phyloP scores from a whole-genome alignment of 2,797 vertebrate species.

The Chrysocyon brachyurus region DNA sequence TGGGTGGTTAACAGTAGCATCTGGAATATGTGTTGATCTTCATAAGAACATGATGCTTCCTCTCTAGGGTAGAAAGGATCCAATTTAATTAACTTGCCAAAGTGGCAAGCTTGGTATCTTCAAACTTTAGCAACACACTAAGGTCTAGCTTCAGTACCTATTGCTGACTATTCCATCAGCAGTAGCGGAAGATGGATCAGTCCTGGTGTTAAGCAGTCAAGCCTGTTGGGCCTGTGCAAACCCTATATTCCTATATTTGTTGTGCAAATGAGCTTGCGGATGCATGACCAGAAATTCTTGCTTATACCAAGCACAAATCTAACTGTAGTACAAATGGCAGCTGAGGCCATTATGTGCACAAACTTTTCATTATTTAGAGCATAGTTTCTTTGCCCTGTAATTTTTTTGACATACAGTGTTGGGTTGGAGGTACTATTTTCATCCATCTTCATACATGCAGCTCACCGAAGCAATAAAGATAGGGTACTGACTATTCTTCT shows the following conservation, averaged over 20 bases:
- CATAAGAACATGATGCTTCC: neutral
- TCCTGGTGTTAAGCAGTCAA: neutral
- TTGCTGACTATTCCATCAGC: neutral
- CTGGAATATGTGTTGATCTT: neutral
- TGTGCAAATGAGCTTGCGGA: constrained; percentile 53
- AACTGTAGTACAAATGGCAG: constrained; percentile 9
- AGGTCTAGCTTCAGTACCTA: neutral
- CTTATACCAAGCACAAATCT: constrained; percentile 12
- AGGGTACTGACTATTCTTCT: neutral
- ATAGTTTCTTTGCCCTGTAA: constrained; percentile 27
- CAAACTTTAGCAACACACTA: neutral
- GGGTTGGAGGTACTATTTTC: neutral
- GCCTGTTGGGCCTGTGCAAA: too few species aligned
- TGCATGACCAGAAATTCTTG: constrained; percentile 21
- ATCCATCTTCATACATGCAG: constrained; percentile 49
- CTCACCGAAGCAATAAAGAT: constrained; percentile 33
- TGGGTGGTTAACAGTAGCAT: neutral
- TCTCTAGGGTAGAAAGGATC: neutral
- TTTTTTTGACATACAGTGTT: constrained; percentile 29
- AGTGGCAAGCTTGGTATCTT: neutral
- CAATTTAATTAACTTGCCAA: neutral
- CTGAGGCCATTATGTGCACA: constrained; percentile 27
- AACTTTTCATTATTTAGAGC: constrained; percentile 58
- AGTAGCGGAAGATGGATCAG: neutral
- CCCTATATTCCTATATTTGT: neutral